phyloP scores from a whole-genome alignment of 2,113 vertebrate genomes.

The Corydoras maculifer region DNA sequence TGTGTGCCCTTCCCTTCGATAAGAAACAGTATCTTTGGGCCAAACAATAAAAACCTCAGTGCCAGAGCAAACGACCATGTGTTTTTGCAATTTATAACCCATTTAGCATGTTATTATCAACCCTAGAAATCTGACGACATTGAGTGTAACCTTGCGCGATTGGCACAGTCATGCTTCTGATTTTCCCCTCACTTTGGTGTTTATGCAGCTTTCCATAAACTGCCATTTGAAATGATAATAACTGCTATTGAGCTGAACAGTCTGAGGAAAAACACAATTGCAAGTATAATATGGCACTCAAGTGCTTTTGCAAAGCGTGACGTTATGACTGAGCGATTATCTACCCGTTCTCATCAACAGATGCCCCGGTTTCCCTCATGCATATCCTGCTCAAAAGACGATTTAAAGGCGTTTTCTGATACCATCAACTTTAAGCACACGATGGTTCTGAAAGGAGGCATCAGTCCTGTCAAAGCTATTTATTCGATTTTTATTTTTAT shows the following conservation, averaged over 20 bases:
- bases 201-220: conserved; percentile 5
- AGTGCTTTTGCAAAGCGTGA: background rate
- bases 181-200: background rate
- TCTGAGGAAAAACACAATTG: background rate
- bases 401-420: background rate
- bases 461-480: too few relatives aligned
- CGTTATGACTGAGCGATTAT: background rate
- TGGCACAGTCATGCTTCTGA: conserved; percentile 2
- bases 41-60: conserved; percentile 1
- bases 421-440: background rate
- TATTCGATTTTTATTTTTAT: too few relatives aligned
- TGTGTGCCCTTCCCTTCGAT: conserved; percentile 34
- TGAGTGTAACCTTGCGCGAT: conserved; percentile 29
- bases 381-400: background rate
- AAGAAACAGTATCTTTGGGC: conserved; percentile 32
- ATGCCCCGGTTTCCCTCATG: background rate
- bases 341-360: background rate
- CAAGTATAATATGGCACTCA: background rate
- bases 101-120: conserved; percentile 32
- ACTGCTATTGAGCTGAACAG: conserved; percentile 1
- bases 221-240: conserved; percentile 11
- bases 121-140: conserved; percentile 10
- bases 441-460: background rate
- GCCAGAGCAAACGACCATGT: conserved; percentile 14
- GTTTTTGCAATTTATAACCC: conserved; percentile 29